A percentile compares a stretch with the other conserved stretches of the same genome.
Evolutionary conservation across 2,113 vertebrate species (phyloP).

Genomic region (Sciurus niger): DNA sequence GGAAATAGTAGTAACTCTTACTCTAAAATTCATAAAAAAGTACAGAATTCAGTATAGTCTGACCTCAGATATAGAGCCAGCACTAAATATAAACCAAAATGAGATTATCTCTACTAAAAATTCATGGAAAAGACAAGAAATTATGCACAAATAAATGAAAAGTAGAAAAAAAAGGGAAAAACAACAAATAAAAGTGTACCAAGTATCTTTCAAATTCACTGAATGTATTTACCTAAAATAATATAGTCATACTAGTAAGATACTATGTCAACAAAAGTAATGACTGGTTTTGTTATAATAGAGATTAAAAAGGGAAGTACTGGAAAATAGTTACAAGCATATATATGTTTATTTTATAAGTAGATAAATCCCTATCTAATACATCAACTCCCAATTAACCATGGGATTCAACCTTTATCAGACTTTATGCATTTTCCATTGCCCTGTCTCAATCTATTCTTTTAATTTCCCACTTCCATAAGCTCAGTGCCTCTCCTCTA

Average conservation of each 20-base stretch:
- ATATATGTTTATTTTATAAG: neutral
- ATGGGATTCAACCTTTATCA: neutral
- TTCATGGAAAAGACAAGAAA: constrained; percentile 15
- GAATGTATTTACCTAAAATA: constrained; percentile 47
- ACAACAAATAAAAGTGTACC: too few species aligned
- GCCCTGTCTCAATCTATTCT: neutral
- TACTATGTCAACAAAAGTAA: neutral
- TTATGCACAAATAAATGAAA: neutral
- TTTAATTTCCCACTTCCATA: neutral
- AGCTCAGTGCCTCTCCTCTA: neutral
- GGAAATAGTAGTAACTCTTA: neutral
- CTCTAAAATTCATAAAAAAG: constrained; percentile 4
- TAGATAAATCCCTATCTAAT: constrained; percentile 18
- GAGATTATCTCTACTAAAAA: constrained; percentile 38
- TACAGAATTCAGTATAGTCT: constrained; percentile 37
- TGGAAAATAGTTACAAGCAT: constrained; percentile 24
- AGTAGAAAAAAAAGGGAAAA: neutral
- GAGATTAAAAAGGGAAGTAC: neutral
- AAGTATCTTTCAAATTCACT: constrained; percentile 49
- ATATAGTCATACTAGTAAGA: neutral
- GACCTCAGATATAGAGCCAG: neutral
- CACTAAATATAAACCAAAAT: constrained; percentile 52
- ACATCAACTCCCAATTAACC: constrained; percentile 51
- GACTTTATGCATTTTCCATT: constrained; percentile 20
- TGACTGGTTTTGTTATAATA: constrained; percentile 30